Conservation (phyloP, 1,140 invertebrate species). For the Achatina immaculata region DNA sequence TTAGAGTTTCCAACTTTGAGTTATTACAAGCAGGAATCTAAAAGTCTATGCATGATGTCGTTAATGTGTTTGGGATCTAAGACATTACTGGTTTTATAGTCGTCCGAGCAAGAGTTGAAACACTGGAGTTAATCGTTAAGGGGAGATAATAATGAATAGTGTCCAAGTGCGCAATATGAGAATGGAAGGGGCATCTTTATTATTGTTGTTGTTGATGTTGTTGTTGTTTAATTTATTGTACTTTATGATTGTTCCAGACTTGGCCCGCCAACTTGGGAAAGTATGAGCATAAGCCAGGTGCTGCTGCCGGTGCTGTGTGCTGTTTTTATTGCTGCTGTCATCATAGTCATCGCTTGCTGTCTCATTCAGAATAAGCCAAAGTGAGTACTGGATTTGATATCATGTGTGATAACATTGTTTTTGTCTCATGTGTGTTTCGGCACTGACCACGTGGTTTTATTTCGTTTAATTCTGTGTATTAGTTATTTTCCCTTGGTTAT, state of each 20-base stretch:
- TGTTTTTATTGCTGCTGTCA: constrained; percentile 19
- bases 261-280: background rate
- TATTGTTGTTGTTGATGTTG: too few relatives aligned
- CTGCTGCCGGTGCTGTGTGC: constrained; percentile 24
- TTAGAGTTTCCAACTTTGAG: too few relatives aligned
- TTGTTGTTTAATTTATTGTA: too few relatives aligned
- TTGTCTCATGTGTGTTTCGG: constrained; percentile 3
- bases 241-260: background rate
- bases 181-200: too few relatives aligned
- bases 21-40: too few relatives aligned
- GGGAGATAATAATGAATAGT: too few relatives aligned
- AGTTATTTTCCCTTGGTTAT: background rate
- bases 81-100: too few relatives aligned
- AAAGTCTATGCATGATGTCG: too few relatives aligned
- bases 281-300: background rate
- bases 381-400: constrained; percentile 17
- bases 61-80: too few relatives aligned
- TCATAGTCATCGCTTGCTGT: constrained; percentile 31
- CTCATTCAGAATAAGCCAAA: constrained; percentile 24
- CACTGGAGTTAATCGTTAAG: too few relatives aligned
- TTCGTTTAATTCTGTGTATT: background rate
- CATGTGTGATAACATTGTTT: background rate
- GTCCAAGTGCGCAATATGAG: too few relatives aligned
- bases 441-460: background rate
- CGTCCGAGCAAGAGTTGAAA: too few relatives aligned